These are phyloP conservation scores for Tanypteryx hageni DNA, from an alignment of 2,888 invertebrate species.

Conservation along the genomic window DNA sequence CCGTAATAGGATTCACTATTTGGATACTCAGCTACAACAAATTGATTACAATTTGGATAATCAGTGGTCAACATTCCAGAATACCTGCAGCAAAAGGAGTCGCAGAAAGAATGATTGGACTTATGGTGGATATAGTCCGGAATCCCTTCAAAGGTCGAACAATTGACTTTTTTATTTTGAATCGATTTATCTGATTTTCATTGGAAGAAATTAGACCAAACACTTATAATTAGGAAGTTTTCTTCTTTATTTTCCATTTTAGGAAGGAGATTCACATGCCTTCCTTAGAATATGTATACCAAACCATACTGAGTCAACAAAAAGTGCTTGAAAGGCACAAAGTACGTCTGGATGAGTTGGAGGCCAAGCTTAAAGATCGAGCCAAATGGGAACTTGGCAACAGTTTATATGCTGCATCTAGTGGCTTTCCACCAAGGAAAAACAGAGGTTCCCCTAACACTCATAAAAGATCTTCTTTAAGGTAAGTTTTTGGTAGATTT, in stretches of 20 bases:
- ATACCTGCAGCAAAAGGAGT: constrained; percentile 75
- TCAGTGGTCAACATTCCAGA: constrained; percentile 84
- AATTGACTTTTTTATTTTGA: neutral
- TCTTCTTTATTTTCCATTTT: neutral
- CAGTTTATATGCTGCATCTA: neutral
- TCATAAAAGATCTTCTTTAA: neutral
- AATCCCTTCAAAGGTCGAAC: neutral
- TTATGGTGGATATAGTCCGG: neutral
- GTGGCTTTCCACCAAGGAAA: neutral
- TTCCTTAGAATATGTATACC: constrained; percentile 43
- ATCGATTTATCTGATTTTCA: neutral
- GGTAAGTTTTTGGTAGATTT: neutral
- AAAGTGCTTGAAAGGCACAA: constrained; percentile 23
- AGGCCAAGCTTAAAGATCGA: neutral
- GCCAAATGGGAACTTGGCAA: constrained; percentile 21
- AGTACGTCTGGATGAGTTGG: constrained; percentile 34
- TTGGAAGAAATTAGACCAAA: neutral
- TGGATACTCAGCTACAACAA: constrained; percentile 86
- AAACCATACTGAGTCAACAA: constrained; percentile 45
- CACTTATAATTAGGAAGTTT: neutral
- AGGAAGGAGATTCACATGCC: constrained; percentile 57
- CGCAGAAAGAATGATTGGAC: neutral
- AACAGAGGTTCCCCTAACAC: neutral
- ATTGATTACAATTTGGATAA: constrained; percentile 85
- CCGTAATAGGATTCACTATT: constrained; percentile 82